Evolutionary conservation across 2,113 vertebrate species (phyloP).

Genomic region (Cebidichthys violaceus): DNA sequence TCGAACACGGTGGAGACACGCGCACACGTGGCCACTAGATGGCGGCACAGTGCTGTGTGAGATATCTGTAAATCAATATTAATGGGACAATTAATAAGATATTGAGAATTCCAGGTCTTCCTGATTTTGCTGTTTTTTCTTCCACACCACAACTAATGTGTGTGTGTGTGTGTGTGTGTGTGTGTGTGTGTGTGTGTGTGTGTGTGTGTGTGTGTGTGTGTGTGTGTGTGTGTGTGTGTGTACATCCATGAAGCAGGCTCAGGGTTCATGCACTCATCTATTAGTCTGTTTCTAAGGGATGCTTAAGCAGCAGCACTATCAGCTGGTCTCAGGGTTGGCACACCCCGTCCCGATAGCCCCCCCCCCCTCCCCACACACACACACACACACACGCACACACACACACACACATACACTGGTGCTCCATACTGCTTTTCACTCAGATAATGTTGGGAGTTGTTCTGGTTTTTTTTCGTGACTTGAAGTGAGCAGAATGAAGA

Average conservation of each 20-base stretch:
- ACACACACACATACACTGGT: too few species aligned
- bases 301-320: neutral
- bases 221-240: neutral
- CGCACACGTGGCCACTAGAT: constrained; percentile 41
- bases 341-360: neutral
- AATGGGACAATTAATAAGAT: neutral
- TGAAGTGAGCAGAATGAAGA: too few species aligned
- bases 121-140: neutral
- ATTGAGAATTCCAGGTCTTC: neutral
- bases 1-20: neutral
- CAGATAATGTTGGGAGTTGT: too few species aligned
- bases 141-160: neutral
- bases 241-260: neutral
- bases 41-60: constrained; percentile 4
- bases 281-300: neutral
- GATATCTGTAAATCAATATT: neutral
- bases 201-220: neutral
- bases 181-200: neutral
- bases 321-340: constrained; percentile 5
- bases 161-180: neutral
- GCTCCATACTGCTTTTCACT: too few species aligned
- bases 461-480: too few species aligned
- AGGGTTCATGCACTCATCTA: too few species aligned
- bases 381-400: too few species aligned
- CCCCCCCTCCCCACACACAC: too few species aligned